A percentile compares a stretch with the other conserved stretches of the same genome.
Conservation (phyloP, 1,140 invertebrate species). For the Magallana gigas region DNA sequence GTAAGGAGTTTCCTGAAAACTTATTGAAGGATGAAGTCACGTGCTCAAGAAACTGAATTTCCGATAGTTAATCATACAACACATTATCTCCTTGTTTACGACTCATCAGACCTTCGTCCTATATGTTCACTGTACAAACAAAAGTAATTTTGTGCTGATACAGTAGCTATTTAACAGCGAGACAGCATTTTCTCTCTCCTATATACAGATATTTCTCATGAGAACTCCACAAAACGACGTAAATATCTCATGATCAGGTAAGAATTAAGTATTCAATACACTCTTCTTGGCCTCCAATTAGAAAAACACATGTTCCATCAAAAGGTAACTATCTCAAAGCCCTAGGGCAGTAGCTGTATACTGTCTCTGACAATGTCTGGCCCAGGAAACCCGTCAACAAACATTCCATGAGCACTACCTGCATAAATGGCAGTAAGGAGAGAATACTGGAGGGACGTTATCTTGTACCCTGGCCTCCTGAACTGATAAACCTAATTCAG, state of each 20-base stretch:
- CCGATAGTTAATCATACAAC: conserved; percentile 1
- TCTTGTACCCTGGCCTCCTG: not conserved
- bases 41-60: not conserved
- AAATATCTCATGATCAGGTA: not conserved
- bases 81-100: not conserved
- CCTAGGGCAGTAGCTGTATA: not conserved
- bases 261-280: conserved; percentile 35
- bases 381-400: not conserved
- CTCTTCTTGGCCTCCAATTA: conserved; percentile 1
- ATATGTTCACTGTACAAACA: not conserved
- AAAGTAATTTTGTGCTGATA: not conserved
- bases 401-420: not conserved
- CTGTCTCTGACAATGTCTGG: not conserved
- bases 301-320: conserved; percentile 37
- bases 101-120: not conserved
- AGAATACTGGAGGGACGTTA: not conserved
- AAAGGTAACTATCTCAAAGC: not conserved
- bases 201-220: not conserved
- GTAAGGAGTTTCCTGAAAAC: not conserved
- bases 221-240: not conserved
- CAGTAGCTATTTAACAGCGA: not conserved
- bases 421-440: not conserved
- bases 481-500: conserved; percentile 8
- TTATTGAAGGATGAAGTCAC: conserved; percentile 22
- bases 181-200: not conserved